Conservation (phyloP, 2,113 vertebrate genomes). For the Phalacrocorax brasilianus region DNA sequence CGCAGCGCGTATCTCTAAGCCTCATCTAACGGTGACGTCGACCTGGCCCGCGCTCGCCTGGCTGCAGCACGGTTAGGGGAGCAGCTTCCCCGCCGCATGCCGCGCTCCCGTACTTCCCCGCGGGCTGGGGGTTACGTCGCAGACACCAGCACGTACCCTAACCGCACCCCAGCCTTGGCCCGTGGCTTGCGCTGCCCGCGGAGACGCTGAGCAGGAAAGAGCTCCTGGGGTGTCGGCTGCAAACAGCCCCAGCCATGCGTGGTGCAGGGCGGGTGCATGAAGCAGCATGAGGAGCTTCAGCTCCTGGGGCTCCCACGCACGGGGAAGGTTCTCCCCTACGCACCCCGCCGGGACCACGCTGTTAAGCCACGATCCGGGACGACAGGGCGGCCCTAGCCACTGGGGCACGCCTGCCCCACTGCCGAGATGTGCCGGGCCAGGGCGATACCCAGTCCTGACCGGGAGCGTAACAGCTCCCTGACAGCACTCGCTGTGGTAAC, state of each 20-base stretch:
- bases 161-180: background rate
- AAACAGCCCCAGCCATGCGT: accelerated
- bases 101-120: accelerated
- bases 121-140: background rate
- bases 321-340: background rate
- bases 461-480: accelerated
- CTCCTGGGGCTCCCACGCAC: background rate
- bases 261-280: background rate
- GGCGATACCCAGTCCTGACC: background rate
- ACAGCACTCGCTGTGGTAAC: accelerated
- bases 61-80: background rate
- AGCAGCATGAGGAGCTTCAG: background rate
- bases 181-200: background rate
- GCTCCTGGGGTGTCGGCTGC: no score
- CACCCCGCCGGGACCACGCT: background rate
- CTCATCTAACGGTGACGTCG: background rate
- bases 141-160: background rate
- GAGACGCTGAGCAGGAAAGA: background rate
- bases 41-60: accelerated
- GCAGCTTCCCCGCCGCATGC: accelerated
- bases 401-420: background rate
- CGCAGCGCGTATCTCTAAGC: background rate
- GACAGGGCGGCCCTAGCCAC: background rate
- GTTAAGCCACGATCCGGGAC: accelerated
- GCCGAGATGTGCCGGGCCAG: accelerated